phyloP scores from a whole-genome alignment of 2,113 vertebrate genomes.

The Pelvicachromis taeniatus region DNA sequence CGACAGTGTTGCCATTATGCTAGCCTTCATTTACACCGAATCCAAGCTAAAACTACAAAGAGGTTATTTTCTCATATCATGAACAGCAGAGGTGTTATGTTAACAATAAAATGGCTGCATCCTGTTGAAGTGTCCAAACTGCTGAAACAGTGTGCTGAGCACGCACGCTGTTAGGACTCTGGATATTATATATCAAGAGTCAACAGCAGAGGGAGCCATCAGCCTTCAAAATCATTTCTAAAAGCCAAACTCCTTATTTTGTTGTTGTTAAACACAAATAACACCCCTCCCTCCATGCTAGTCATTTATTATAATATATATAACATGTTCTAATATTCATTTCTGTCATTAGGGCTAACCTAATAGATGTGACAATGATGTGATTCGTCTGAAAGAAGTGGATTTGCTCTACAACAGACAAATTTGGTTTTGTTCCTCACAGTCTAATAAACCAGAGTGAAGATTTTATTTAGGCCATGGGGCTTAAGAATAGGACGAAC shows the following conservation, averaged over 20 bases:
- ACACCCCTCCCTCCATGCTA: neutral
- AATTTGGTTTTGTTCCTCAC: neutral
- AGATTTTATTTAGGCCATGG: neutral
- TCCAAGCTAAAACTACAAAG: neutral
- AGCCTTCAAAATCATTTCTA: neutral
- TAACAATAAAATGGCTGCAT: neutral
- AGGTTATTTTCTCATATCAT: neutral
- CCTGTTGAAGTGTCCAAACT: neutral
- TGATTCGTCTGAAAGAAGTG: neutral
- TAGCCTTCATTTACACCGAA: neutral
- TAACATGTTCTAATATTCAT: neutral
- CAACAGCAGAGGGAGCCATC: slow-evolving; percentile 52
- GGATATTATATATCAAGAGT: neutral
- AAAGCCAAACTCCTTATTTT: neutral
- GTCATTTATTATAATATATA: neutral
- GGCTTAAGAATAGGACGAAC: neutral
- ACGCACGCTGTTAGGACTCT: neutral
- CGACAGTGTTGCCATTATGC: neutral
- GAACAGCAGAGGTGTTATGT: neutral
- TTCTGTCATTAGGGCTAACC: neutral
- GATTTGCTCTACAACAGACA: neutral
- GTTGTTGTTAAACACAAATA: neutral
- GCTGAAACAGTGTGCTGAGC: neutral
- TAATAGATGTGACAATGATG: neutral
- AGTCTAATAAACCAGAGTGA: neutral